These are phyloP conservation scores for Amphipyra berbera DNA, from an alignment of 2,888 invertebrate species.

Conservation along the genomic window DNA sequence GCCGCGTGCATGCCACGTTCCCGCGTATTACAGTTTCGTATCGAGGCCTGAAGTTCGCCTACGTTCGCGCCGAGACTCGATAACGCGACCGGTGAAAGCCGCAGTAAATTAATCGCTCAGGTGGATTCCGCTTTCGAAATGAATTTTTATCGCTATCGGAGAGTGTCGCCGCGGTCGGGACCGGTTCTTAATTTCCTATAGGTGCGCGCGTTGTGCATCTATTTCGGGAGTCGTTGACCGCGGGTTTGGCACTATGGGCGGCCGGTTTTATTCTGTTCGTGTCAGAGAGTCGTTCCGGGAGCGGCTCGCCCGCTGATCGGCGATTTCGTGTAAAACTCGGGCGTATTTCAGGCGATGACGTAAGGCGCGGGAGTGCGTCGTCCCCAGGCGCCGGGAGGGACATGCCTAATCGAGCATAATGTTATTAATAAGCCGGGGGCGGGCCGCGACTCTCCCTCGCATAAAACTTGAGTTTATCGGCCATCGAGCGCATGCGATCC, in stretches of 20 bases:
- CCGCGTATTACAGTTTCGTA: conserved; percentile 13
- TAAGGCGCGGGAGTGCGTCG: conserved; percentile 69
- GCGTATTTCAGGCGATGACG: conserved; percentile 80
- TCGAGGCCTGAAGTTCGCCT: conserved; percentile 46
- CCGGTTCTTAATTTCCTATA: conserved; percentile 85
- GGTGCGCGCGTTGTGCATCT: conserved; percentile 84
- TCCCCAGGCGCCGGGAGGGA: conserved; percentile 72
- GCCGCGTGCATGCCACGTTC: conserved; percentile 36
- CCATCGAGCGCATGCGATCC: conserved; percentile 70
- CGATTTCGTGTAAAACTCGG: conserved; percentile 65
- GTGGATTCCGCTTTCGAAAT: conserved; percentile 87
- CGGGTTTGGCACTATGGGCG: conserved; percentile 77
- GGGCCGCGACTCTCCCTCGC: conserved; percentile 73
- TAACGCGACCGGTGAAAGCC: conserved; percentile 79
- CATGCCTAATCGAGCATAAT: conserved; percentile 74
- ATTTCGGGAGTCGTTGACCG: conserved; percentile 90
- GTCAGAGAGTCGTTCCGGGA: conserved; percentile 67
- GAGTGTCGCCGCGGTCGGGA: conserved; percentile 78
- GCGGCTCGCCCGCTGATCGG: conserved; percentile 59
- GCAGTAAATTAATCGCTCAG: conserved; percentile 82
- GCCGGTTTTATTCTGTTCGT: conserved; percentile 75
- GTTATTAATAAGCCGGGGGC: conserved; percentile 79
- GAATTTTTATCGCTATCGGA: conserved; percentile 80
- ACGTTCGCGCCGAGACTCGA: conserved; percentile 57
- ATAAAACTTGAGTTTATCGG: conserved; percentile 70